Base-by-base conservation (phyloP, 2,888 invertebrate species). In the Desoria tigrina region DNA sequence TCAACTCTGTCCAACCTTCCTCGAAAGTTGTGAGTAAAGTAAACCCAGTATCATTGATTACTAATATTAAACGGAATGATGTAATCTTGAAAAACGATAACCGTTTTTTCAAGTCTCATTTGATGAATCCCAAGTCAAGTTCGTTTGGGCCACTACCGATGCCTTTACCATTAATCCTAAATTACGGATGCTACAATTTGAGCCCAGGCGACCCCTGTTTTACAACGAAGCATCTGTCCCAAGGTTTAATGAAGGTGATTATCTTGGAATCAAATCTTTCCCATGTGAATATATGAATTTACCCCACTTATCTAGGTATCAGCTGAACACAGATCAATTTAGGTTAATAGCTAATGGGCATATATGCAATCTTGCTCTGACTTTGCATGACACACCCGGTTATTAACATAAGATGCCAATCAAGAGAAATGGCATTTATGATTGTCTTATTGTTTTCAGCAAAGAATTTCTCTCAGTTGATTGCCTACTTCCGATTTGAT, bases 1-100 rank as follows among this genome's bases (percentile, higher is more conserved):
- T 77, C 91, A 91, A 83, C 86, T 89, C 42, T 91, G 91, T 78
- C 90, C 90, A 7, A 88, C 91, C 78, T 88, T 88, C 77, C 88
- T 92, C 69, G 90, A 91, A 80, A 91, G 91, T 79, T 92, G 91
- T 91, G 79, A 88, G 90, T 86, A 77, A 18, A 28, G 16, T 45
- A n/a, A n/a, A 18, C 23, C 39, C 39, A 6, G 32, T 32, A 32
- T 32, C 32, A 32, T 32, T 32, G 11, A 32, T 7, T 4, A 4
- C 6, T 32, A 32, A 7, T 32, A 32, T 32, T 32, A 32, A 7
- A 32, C 11, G 11, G 32, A 32, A 32, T 32, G 16, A 4, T 45
- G 16, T 16, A 11, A 9, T 45, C n/a, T 45, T 45, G 16, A 45
- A 39, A 9, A 9, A 16, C 9, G 39, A 39, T 11, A 26, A 58